phyloP scores from a whole-genome alignment of 2,113 vertebrate genomes.

The Protobothrops mucrosquamatus region DNA sequence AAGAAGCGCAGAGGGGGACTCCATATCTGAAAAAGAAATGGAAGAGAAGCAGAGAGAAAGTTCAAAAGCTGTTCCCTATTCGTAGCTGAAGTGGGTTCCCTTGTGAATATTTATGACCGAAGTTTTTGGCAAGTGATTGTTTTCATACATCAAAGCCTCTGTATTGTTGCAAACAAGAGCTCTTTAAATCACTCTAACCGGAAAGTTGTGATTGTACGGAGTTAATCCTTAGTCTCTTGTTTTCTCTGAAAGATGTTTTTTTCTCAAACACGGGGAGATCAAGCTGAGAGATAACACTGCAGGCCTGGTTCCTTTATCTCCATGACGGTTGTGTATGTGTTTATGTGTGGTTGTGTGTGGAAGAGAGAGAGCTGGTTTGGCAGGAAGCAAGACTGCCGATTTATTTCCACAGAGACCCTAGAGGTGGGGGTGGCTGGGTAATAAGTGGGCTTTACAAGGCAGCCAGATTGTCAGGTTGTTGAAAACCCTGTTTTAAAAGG shows the following conservation, averaged over 20 bases:
- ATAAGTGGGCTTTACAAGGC: conserved; percentile 19
- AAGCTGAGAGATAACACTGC: conserved; percentile 48
- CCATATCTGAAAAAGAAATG: neutral
- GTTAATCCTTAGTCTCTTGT: neutral
- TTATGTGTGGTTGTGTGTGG: neutral
- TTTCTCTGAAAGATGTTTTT: conserved; percentile 36
- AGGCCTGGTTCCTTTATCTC: conserved; percentile 32
- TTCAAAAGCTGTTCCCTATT: neutral
- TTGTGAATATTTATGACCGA: neutral
- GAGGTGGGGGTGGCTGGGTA: conserved; percentile 33
- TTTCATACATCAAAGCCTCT: neutral
- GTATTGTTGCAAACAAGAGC: neutral
- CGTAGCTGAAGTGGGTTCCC: neutral
- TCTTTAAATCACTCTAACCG: neutral
- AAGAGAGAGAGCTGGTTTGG: conserved; percentile 1
- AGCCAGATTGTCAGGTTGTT: neutral
- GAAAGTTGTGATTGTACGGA: neutral
- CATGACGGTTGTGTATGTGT: neutral
- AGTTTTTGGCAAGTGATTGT: neutral
- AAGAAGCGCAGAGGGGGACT: neutral
- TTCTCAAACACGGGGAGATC: conserved; percentile 11
- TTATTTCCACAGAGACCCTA: neutral
- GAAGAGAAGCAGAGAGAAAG: neutral
- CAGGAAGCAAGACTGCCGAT: neutral
- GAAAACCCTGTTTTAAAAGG: neutral